These are phyloP conservation scores for Auanema sp. DNA, from an alignment of 2,888 invertebrate species.

Conservation along the genomic window DNA sequence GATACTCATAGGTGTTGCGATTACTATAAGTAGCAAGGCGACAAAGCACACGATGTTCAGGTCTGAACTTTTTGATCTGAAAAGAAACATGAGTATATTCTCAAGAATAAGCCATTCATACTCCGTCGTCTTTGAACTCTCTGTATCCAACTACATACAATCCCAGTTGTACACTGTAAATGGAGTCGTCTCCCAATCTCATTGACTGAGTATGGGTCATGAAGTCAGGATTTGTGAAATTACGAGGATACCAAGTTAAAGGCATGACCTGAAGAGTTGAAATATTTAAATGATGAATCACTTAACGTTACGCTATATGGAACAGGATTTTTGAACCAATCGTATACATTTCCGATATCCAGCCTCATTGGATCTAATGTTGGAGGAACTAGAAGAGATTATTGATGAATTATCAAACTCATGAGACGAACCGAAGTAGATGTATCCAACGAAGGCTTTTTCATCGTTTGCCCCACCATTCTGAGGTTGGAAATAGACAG, in stretches of 20 bases:
- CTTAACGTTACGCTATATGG: slow-evolving; percentile 28
- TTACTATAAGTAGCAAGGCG: slow-evolving; percentile 59
- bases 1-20: slow-evolving; percentile 55
- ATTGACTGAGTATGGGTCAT: slow-evolving; percentile 33
- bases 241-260: slow-evolving; percentile 62
- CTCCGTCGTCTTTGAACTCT: slow-evolving; percentile 57
- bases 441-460: slow-evolving; percentile 63
- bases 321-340: slow-evolving; percentile 62
- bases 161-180: slow-evolving; percentile 57
- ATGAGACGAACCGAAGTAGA: slow-evolving; percentile 57
- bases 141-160: slow-evolving; percentile 62
- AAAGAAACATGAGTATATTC: slow-evolving; percentile 10
- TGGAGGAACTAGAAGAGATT: slow-evolving; percentile 54
- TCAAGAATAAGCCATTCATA: slow-evolving; percentile 8
- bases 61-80: slow-evolving; percentile 62
- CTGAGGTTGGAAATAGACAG: slow-evolving; percentile 62
- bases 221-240: slow-evolving; percentile 61
- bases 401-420: background rate
- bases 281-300: background rate
- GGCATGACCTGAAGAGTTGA: slow-evolving; percentile 50
- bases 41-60: slow-evolving; percentile 53
- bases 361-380: slow-evolving; percentile 63
- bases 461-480: slow-evolving; percentile 57
- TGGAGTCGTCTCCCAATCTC: slow-evolving; percentile 54
- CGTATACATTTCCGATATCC: slow-evolving; percentile 60